A percentile compares a stretch with the other conserved stretches of the same genome.
Conservation (phyloP, 2,797 vertebrate genomes). For the Australoheros facetus region DNA sequence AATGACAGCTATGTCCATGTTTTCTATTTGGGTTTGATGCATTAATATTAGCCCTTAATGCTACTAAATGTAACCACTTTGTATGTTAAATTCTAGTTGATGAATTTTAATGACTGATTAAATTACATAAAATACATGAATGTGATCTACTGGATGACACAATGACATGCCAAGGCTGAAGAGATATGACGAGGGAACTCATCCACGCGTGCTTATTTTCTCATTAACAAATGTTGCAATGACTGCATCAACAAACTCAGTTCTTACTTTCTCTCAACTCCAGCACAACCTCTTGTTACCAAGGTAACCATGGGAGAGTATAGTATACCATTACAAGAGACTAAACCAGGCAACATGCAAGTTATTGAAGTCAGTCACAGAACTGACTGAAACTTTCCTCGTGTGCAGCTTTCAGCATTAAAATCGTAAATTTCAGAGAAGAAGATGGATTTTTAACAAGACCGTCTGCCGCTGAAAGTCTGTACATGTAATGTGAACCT, state of each 20-base stretch:
- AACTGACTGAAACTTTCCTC: neutral
- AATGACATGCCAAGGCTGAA: conserved; percentile 17
- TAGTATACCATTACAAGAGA: conserved; percentile 46
- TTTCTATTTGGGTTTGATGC: neutral
- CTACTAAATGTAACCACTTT: neutral
- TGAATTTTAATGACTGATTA: conserved; percentile 7
- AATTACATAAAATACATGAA: neutral
- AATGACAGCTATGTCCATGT: too few relatives aligned
- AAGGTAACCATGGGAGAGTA: conserved; percentile 70
- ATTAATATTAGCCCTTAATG: neutral
- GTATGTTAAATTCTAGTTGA: conserved; percentile 5
- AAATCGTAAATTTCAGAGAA: neutral
- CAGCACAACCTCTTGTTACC: conserved; percentile 72
- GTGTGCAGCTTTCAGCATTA: neutral
- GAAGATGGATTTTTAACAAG: conserved; percentile 1
- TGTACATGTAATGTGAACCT: conserved; percentile 23
- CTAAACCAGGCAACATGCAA: conserved; percentile 26
- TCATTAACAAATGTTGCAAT: conserved; percentile 64
- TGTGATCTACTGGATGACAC: conserved; percentile 7
- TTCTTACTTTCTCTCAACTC: conserved; percentile 72
- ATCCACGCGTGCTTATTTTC: conserved; percentile 32
- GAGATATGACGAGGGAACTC: conserved; percentile 28
- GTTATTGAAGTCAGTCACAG: conserved; percentile 47
- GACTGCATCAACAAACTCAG: conserved; percentile 55
- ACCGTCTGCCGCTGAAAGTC: neutral